Base-by-base conservation (phyloP, 2,113 vertebrate species). In the Phrynosoma blainvillii region DNA sequence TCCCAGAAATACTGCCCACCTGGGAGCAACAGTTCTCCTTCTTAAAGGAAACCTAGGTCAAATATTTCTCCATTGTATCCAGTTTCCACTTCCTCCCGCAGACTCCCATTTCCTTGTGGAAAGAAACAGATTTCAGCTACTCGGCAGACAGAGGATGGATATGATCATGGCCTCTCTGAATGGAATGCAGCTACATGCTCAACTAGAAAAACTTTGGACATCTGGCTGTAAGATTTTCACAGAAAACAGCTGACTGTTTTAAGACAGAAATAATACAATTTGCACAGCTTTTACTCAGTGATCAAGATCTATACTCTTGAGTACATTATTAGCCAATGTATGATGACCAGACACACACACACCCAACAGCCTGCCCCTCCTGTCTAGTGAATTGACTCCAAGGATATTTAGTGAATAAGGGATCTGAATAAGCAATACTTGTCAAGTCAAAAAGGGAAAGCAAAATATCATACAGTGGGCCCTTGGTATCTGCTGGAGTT, bases 201-300 rank as follows among this genome's bases (percentile, higher is more conserved):
- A 84, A 13, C 52, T 36, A 23, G 74, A 68, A 88, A 78, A 40
- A 70, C 23, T 8, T 9, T 42, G 59, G 32, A 88, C 81, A 88
- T 88, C 74, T 88, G 87, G 73, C n/a, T 78, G 81, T 56, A 78
- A 78, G 62, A 66, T 83, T 68, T 68, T 54, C 87, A 83, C 13
- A 18, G 27, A 47, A 32, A 82, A 59, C 71, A 83, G 40, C 52
- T 42, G 10, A 77, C 42, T 76, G 76, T 83, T 76, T 66, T 42
- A 36, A 66, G 40, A 73, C 56, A 82, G 71, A 82, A 66, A 54
- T 82, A 32, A 18, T 30, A 27, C 40, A 66, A 36, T 7, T 23
- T 27, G 56, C 20, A 32, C 68, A 80, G 66, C 71, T 71, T 70
- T 84, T 68, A 16, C 56, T 25, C 21, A 56, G 27, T 27, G 25